Evolutionary conservation across 2,797 vertebrate species (phyloP), one percentile per base, ranked within the genome.

Genomic region (Coccyzus lansbergi): DNA sequence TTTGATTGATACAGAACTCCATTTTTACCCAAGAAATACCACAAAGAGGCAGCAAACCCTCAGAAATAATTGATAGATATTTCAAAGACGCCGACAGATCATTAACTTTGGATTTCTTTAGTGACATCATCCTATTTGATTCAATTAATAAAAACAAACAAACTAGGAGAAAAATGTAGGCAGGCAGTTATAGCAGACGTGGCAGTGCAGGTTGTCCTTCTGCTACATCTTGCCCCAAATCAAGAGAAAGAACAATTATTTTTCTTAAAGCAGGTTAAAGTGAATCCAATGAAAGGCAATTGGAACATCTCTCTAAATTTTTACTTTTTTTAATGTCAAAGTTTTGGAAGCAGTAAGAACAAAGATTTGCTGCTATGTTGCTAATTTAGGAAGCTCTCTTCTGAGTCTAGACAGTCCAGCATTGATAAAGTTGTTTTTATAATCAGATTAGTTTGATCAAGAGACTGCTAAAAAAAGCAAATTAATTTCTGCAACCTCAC

Each of bases 11-110:
- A 83, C n/a, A 56, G 79, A 89, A 71, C 52, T 88, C 74, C 62
- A 67, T 86, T 79, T 92, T 92, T 75, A 84, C 79, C 83, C 33
- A 86, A 82, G 85, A 91, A 92, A 96, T 92, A 51, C 93, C 94
- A 95, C 89, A 90, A 95, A 95, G 95, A 95, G 92, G 95, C 94
- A 97, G 89, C 89, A 94, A 88, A 90, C 26, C 49, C 64, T 88
- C 74, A 86, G 80, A 91, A 93, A 90, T 84, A 93, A 95, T 79
- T 92, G 87, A 93, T 18, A 88, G 74, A 31, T 69, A 38, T 90
- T 95, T 94, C 80, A 82, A 59, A 90, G 76, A 48, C 74, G 72
- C 84, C 88, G 86, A 79, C 80, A 91, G 68, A 83, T 83, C 72
- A 68, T 76, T 78, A 88, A 65, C 38, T 91, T 53, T 52, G 26